phyloP scores from a whole-genome alignment of 2,113 vertebrate genomes.

The Nycticebus coucang region DNA sequence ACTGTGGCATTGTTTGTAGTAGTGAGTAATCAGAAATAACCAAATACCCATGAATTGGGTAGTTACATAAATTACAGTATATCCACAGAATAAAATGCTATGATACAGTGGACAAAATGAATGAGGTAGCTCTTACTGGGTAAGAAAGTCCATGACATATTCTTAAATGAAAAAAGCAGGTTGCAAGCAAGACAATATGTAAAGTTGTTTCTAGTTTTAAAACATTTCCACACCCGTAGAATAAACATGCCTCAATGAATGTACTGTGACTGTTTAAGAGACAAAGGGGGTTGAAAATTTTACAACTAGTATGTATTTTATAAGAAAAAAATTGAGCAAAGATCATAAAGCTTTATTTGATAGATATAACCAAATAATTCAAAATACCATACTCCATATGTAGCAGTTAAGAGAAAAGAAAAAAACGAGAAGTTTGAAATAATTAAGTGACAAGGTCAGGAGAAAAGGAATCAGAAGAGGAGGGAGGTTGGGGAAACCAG shows the following conservation, averaged over 20 bases:
- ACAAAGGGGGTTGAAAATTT: neutral
- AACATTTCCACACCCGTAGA: neutral
- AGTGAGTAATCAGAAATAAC: neutral
- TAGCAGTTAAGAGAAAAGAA: neutral
- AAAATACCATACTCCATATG: constrained; percentile 54
- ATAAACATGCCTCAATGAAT: neutral
- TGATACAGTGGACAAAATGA: neutral
- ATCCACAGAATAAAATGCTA: neutral
- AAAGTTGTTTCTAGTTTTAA: neutral
- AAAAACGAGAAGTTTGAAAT: neutral
- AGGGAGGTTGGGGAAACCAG: neutral
- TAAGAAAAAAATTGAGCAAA: constrained; percentile 29
- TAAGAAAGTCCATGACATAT: neutral
- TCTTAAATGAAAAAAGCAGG: neutral
- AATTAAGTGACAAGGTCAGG: neutral
- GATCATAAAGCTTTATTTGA: constrained; percentile 72
- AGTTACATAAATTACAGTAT: neutral
- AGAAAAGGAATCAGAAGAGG: neutral
- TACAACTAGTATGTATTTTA: neutral
- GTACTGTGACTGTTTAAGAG: neutral
- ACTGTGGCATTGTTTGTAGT: neutral
- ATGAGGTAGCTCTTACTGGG: neutral
- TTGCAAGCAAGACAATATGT: neutral
- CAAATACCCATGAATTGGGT: neutral
- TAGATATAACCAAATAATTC: constrained; percentile 64